Base-by-base conservation (phyloP, 1,140 invertebrate genomes). In the Drosophila teissieri region DNA sequence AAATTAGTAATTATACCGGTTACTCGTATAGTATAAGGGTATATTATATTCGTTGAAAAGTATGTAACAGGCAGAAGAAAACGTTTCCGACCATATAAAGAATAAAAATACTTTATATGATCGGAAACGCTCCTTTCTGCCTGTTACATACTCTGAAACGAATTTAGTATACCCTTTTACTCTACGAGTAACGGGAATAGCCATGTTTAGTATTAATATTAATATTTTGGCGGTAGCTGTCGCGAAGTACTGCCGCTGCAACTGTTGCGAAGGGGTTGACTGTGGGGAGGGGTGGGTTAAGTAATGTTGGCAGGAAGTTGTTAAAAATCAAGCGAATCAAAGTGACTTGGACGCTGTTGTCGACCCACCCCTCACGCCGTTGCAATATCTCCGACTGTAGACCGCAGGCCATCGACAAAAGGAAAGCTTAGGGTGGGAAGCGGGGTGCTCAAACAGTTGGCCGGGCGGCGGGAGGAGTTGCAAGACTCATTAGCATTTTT, bases 271-370 rank as follows among this genome's bases (percentile, higher is more conserved):
- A 64, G 19, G 19, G 19, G 19, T 19, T 2, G 36, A 42, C 42
- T 49, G 67, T 17, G 65, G 10, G 45, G 37, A 56, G 52, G 52
- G 36, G 24, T 17, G 54, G 58, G 54, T 80, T 55, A 54, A 78
- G 39, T 74, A 69, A 64, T 67, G 78, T 67, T 73, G 75, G 57
- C 83, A 86, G 83, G 84, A 86, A 86, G 83, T 86, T 69, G 84
- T 86, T 86, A 70, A 89, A 82, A 86, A 86, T 86, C 83, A 86
- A 86, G 83, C 83, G 83, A 83, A 83, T 88, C 83, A 83, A 86
- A 86, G 83, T 83, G 69, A 79, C 79, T 88, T 73, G 79, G 70
- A 75, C 69, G 36, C 37, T 15, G 17, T 40, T 8, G 15, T 44
- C 31, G 36, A 15, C 22, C 48, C 80, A 17, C 40, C 72, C 14